Base-by-base conservation (phyloP, 2,888 invertebrate species). In the Rotaria magnacalcarata region DNA sequence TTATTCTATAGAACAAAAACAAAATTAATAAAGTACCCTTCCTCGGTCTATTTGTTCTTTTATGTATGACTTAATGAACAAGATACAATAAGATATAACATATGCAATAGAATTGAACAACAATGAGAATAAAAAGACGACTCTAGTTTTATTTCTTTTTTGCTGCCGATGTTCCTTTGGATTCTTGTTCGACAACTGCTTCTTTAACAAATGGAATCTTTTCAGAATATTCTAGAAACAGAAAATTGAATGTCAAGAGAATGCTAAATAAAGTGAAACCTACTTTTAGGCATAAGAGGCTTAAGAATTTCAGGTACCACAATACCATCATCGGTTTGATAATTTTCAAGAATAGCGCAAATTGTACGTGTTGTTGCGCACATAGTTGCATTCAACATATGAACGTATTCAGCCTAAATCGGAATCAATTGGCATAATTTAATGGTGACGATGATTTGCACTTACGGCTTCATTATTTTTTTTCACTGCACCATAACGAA, bases 351-450 rank as follows among this genome's bases (percentile, higher is more conserved):
- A 86, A 93, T 91, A 84, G 92, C 93, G 89, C 93, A 93, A 89
- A 98, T 96, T 50, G 96, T 96, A 87, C 99, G 93, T 0, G 99
- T 99, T 5, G 96, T 95, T 0, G 99, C 99, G 91, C 99, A 99
- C 85, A 87, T 86, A 24, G 87, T 85, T n/a, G 86, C 85, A 60
- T 87, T 87, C 27, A 84, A 75, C 87, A 84, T 85, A 41, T 75
- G 87, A 21, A 85, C 84, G 43, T 74, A 85, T 85, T 60, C 60
- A 11, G 58, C 24, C 80, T 80, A 47, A 10, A 24, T 34, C 34
- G 34, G 34, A 34, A 34, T 47, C 8, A 67, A 11, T 50, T 50
- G 8, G 4, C 1, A 50, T 50, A 50, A 14, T 50, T 50, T 11
- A 50, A 50, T 11, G 14, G 50, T 14, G 8, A 50, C 1, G 8